Evolutionary conservation across 2,113 vertebrate genomes (phyloP).

Genomic region (Leucopsar rothschildi): DNA sequence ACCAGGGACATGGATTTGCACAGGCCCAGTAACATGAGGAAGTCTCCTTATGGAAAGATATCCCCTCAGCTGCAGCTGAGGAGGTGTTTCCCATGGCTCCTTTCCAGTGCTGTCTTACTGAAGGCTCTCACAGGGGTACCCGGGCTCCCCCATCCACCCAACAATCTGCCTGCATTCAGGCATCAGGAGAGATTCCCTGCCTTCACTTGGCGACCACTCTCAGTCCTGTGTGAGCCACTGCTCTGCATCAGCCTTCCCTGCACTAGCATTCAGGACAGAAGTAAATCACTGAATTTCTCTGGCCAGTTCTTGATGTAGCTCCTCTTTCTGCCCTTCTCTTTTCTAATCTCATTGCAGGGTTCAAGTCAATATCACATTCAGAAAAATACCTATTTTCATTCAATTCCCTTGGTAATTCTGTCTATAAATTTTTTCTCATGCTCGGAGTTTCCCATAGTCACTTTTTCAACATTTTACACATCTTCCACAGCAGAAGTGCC

Average conservation of each 20-base stretch:
- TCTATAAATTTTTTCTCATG: not conserved
- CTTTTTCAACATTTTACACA: not conserved
- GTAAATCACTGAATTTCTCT: not conserved
- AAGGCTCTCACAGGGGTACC: not conserved
- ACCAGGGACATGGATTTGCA: not conserved
- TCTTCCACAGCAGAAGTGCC: not conserved
- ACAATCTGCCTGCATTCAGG: accelerated
- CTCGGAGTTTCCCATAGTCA: not conserved
- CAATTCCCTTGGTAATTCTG: not conserved
- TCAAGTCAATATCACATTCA: not conserved
- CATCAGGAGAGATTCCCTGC: not conserved
- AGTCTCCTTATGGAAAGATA: not conserved
- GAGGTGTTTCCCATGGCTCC: not conserved
- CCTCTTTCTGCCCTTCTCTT: not conserved
- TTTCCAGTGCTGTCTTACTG: not conserved
- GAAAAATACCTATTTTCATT: not conserved
- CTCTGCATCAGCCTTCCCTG: not conserved
- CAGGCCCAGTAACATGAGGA: not conserved
- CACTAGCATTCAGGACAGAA: not conserved
- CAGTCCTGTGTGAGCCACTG: accelerated
- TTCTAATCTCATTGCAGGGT: not conserved
- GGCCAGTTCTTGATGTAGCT: not conserved
- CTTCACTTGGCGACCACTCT: not conserved
- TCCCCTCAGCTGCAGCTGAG: not conserved
- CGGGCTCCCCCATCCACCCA: not conserved